These are phyloP conservation scores for Phenganax subtilis DNA, from an alignment of 92 coral and sea anemone species.

Conservation along the genomic window DNA sequence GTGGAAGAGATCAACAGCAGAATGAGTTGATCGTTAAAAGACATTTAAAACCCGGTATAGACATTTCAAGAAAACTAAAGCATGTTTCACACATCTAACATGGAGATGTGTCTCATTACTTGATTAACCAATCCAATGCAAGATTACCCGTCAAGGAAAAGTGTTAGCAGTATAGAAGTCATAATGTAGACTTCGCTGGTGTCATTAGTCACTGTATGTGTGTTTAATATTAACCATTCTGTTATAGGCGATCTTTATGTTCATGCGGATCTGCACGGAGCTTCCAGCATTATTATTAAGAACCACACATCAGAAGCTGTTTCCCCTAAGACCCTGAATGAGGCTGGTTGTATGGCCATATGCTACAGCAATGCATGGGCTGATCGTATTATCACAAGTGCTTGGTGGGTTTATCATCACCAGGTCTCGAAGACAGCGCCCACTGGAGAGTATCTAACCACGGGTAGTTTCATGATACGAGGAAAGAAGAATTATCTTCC, in stretches of 20 bases:
- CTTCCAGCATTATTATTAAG: slow-evolving; percentile 77
- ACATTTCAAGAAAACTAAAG: background rate
- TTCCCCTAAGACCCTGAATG: slow-evolving; percentile 93
- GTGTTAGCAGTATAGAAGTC: too few species aligned
- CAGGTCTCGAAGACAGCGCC: slow-evolving; percentile 99
- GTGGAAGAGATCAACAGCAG: slow-evolving; percentile 98
- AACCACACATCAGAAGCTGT: slow-evolving; percentile 68
- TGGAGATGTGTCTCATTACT: background rate
- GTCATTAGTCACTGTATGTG: too few species aligned
- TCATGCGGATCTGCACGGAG: slow-evolving; percentile 96
- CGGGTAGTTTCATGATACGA: slow-evolving; percentile 95
- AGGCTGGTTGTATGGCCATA: slow-evolving; percentile 94
- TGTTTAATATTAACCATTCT: too few species aligned
- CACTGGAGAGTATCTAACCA: slow-evolving; percentile 96
- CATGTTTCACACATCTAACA: too few species aligned
- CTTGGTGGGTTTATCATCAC: slow-evolving; percentile 97
- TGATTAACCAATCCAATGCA: too few species aligned
- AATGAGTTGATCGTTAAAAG: slow-evolving; percentile 90
- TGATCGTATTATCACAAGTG: slow-evolving; percentile 80
- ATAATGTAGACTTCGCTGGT: too few species aligned
- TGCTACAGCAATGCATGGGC: slow-evolving; percentile 89
- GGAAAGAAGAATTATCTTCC: slow-evolving; percentile 98
- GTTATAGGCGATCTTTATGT: slow-evolving; percentile 78
- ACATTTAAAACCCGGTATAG: slow-evolving; percentile 70
- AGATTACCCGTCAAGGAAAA: too few species aligned